Base-by-base conservation (phyloP, 2,797 vertebrate species). In the Cuculus canorus region DNA sequence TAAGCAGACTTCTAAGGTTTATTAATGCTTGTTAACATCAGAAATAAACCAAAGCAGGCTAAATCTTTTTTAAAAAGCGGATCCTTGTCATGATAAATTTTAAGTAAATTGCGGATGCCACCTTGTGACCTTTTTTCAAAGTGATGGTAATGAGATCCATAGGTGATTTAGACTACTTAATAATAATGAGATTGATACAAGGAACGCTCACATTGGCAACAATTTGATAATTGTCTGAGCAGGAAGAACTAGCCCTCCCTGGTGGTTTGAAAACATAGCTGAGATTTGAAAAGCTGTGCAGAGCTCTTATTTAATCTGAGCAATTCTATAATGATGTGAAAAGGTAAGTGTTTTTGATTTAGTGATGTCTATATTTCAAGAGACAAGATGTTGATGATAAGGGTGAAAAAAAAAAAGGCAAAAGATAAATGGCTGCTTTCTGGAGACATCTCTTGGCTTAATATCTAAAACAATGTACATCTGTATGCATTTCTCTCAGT, bases 221-320 rank as follows among this genome's bases (percentile, higher is more conserved):
- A 91, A 90, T 96, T 90, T 90, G 92, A 88, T 96, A 96, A 90
- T 95, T 93, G 89, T 94, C 76, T 21, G 83, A 95, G 82, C 70
- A 73, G 92, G 87, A 97, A 91, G 93, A 94, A 86, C 91, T 93
- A 96, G 95, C 93, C 95, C 96, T 95, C 96, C 93, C 96, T 95
- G 94, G 93, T 96, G 94, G 95, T 80, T 96, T 93, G 92, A 96
- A 97, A 96, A 90, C 89, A 92, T 85, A 95, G 95, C 85, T 91
- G 95, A 97, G 92, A 17, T 92, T 93, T 94, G 92, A 94, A 86
- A 79, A 92, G 82, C 89, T 54, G 89, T 73, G 12, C 89, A 63
- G 94, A 87, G 84, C 84, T 89, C 91, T 93, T 93, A 91, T 82
- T 96, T 93, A 95, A 94, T 95, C 89, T 78, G 59, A 86, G 87